Conservation (phyloP, 2,113 vertebrate species). For the Myotis lucifugus region DNA sequence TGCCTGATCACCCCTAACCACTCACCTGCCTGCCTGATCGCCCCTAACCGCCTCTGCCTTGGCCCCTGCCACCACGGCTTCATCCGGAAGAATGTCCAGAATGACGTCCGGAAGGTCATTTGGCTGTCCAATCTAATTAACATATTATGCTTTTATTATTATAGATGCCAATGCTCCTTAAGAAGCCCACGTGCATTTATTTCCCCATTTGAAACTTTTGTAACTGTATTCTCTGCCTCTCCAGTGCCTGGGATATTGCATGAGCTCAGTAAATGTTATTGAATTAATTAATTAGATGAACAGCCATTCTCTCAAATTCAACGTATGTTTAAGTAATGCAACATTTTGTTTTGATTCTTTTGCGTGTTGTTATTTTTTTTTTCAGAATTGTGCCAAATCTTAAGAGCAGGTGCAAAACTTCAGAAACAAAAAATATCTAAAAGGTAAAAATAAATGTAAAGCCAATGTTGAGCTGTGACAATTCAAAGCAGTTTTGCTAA, state of each 20-base stretch:
- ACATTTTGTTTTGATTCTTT: neutral
- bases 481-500: neutral
- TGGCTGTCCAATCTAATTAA: too few species aligned
- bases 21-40: too few species aligned
- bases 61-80: too few species aligned
- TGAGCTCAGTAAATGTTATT: neutral
- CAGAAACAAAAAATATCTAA: neutral
- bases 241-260: neutral
- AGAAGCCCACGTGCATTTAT: neutral
- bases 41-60: too few species aligned
- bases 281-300: neutral
- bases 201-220: neutral
- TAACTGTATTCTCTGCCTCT: neutral
- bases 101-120: too few species aligned
- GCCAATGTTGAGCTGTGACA: neutral
- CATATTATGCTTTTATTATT: too few species aligned
- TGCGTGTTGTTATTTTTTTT: neutral
- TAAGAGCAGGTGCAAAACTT: neutral
- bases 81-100: too few species aligned
- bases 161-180: neutral
- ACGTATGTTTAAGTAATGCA: neutral
- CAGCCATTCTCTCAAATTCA: neutral
- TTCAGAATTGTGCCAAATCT: neutral
- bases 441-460: neutral
- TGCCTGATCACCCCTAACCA: too few species aligned